Percentiles rank a stretch among this genome's conserved stretches.
Evolutionary conservation across 2,113 vertebrate species (phyloP).

Genomic region (Gadus macrocephalus): DNA sequence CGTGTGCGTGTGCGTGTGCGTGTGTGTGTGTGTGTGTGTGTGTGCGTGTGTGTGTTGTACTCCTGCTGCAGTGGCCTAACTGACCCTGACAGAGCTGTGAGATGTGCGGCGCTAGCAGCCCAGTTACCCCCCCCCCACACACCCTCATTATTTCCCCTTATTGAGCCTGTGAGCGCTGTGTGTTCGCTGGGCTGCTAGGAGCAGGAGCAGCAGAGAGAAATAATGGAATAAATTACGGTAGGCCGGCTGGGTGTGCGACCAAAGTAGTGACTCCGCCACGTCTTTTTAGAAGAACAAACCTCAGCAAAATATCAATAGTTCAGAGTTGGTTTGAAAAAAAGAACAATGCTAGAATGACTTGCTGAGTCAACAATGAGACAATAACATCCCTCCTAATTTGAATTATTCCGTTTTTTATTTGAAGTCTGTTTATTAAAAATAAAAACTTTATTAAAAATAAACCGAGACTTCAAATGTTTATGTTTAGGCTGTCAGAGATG

Average conservation of each 20-base stretch:
- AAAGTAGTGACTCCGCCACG: conserved; percentile 4
- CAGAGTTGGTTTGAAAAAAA: no score
- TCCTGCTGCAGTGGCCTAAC: conserved; percentile 34
- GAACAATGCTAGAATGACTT: no score
- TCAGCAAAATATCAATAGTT: no score
- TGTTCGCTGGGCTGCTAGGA: conserved; percentile 1
- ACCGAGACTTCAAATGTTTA: no score
- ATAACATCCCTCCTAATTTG: no score
- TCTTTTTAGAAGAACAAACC: neutral
- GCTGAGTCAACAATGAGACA: no score
- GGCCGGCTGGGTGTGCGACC: conserved; percentile 3
- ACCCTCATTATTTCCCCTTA: conserved; percentile 34
- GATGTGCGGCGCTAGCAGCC: conserved; percentile 23
- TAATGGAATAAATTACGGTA: conserved; percentile 16
- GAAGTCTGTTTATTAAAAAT: no score
- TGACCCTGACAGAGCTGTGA: conserved; percentile 46
- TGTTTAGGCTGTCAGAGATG: no score
- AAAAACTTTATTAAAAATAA: no score
- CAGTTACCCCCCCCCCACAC: conserved; percentile 30
- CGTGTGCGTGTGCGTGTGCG: conserved; percentile 4
- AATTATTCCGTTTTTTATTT: no score
- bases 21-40: conserved; percentile 11
- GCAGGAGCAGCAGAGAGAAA: neutral
- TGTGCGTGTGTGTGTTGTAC: neutral
- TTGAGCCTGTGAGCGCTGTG: conserved; percentile 23